Base-by-base conservation (phyloP, 2,888 invertebrate species). In the Esperia sulphurella region DNA sequence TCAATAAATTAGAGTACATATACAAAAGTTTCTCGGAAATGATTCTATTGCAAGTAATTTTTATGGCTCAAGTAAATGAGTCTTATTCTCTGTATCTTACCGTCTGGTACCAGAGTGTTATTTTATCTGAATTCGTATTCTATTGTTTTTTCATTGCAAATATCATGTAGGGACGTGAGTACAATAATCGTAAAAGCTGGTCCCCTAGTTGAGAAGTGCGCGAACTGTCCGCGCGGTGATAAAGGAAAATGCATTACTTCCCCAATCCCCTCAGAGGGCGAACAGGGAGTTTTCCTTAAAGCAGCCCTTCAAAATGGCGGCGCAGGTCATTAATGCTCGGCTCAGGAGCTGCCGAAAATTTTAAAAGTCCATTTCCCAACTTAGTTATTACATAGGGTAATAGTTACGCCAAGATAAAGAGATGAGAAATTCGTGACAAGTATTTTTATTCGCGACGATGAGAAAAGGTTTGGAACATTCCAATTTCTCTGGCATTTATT, bases 181-280 rank as follows among this genome's bases (percentile, higher is more conserved):
- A 81, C 83, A 84, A 88, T 88, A 88, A 85, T 80, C 87, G 83
- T 88, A 87, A 88, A 89, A 85, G 72, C 68, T 65, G 68, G 70
- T 67, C 80, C 83, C 83, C 83, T 79, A 71, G 75, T 73, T 73
- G 79, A 80, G 73, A 71, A 82, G 77, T 78, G 70, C 72, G 77
- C 75, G 75, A 84, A 82, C 83, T 84, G 87, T 85, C 85, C 80
- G 77, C 81, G 67, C 64, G 74, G 79, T 75, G 83, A 87, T 87
- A 87, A 88, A 87, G 79, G 83, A 82, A 87, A 88, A 88, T 83
- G 86, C 88, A 87, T 88, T 87, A 84, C 85, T 80, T 86, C 82
- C 86, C 83, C 68, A 64, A 65, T 55, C 62, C 59, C 62, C 59
- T 62, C 58, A 61, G 74, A 75, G 75, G 72, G 78, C 57, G 70